Conservation (phyloP, 2,888 invertebrate genomes). For the Mycalesis mineus region DNA sequence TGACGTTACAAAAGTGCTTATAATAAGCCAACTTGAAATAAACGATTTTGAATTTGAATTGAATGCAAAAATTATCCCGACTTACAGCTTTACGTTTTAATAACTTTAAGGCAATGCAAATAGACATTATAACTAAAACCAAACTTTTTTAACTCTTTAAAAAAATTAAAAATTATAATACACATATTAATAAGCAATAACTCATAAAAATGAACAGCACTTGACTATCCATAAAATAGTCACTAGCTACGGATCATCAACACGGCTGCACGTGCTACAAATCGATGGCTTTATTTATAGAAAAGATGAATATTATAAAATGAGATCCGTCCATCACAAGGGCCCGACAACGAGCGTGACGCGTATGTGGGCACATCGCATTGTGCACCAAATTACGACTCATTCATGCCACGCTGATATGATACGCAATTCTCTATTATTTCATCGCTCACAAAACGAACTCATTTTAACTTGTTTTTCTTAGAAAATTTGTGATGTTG, state of each 20-base stretch:
- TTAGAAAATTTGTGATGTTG: too few species aligned
- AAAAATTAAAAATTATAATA: too few species aligned
- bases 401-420: conserved; percentile 31
- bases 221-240: not conserved
- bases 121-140: too few species aligned
- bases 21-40: too few species aligned
- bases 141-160: too few species aligned
- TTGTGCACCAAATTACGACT: conserved; percentile 56
- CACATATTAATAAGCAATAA: not conserved
- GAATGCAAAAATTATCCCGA: too few species aligned
- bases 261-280: conserved; percentile 10
- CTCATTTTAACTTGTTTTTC: not conserved
- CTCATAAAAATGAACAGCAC: conserved; percentile 1
- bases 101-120: too few species aligned
- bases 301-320: conserved; percentile 13
- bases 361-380: conserved; percentile 32
- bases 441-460: not conserved
- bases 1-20: too few species aligned
- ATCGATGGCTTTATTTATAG: conserved; percentile 16
- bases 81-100: too few species aligned
- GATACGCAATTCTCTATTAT: conserved; percentile 14
- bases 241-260: not conserved
- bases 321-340: conserved; percentile 11
- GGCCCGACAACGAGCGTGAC: conserved; percentile 20
- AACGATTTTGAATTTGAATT: too few species aligned